phyloP scores from a whole-genome alignment of 2,888 invertebrate genomes.

The Drosophila cognata region DNA sequence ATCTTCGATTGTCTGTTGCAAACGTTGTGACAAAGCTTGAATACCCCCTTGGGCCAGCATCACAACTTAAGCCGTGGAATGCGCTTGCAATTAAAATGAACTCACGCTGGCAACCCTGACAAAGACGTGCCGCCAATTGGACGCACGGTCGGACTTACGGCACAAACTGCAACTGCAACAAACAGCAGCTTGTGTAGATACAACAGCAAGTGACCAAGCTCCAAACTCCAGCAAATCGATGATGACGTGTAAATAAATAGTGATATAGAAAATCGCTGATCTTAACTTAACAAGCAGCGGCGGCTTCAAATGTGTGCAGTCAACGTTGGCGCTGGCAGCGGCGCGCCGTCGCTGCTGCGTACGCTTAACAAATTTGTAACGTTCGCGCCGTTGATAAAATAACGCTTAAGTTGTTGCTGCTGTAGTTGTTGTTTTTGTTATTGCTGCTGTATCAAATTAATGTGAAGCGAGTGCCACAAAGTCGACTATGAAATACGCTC shows the following conservation, averaged over 20 bases:
- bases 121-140: conserved; percentile 63
- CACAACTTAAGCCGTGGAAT: conserved; percentile 49
- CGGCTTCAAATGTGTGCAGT: conserved; percentile 45
- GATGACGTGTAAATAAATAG: conserved; percentile 45
- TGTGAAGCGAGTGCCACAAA: conserved; percentile 1
- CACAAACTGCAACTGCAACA: conserved; percentile 55
- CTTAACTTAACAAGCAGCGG: conserved; percentile 32
- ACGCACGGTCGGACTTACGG: conserved; percentile 35
- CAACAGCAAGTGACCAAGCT: conserved; percentile 14
- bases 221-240: not conserved
- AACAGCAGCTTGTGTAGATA: conserved; percentile 9
- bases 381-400: conserved; percentile 56
- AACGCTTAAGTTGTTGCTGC: conserved; percentile 14
- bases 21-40: conserved; percentile 34
- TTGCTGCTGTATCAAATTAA: conserved; percentile 10
- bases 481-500: conserved; percentile 40
- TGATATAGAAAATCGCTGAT: conserved; percentile 43
- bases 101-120: conserved; percentile 78
- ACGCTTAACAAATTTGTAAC: conserved; percentile 71
- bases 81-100: conserved; percentile 76
- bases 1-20: conserved; percentile 42
- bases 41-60: conserved; percentile 47
- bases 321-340: conserved; percentile 5
- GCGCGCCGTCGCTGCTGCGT: conserved; percentile 44
- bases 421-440: conserved; percentile 9